Base-by-base conservation (phyloP, 2,113 vertebrate species). In the Phasianus colchicus region DNA sequence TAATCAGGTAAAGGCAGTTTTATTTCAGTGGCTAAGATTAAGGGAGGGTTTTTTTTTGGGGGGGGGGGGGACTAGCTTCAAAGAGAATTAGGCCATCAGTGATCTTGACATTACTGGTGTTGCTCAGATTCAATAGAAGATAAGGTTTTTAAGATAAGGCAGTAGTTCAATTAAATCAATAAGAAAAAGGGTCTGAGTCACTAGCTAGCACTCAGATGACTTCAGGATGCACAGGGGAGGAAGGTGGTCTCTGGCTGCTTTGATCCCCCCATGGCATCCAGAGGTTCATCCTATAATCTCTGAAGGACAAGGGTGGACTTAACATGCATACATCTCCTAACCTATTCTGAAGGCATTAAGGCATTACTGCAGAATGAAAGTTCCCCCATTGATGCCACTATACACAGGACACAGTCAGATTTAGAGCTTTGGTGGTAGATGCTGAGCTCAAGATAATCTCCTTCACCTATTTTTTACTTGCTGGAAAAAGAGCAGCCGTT, bases 331-430 rank as follows among this genome's bases (percentile, higher is more conserved):
- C 11, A 65, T 30, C 3, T 34, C 42, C 47, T 61, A 45, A 10
- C 3, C 9, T 52, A 4, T 2, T 43, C 10, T 48, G n/a, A 22
- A 66, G 21, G 30, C 13, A 18, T 12, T 71, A 32, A 29, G 27
- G 24, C 12, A n/a, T 5, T 7, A 0, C 42, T 38, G 4, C 11
- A 24, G 45, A 50, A 24, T 30, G 34, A 89, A 10, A 17, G 20
- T 6, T 1, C 3, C 7, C 19, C 13, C 38, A 64, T 22, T 18
- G 30, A 27, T 16, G 10, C 7, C 48, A 24, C 58, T 86, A 6
- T 34, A 32, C 7, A 24, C 8, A 20, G 7, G 24, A 30, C 63
- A 36, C 4, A 1, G 0, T 0, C 11, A 40, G n/a, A 65, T 18
- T 40, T 45, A 48, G 48, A 66, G 20, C 43, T 70, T 20, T 77